Percentiles rank a stretch among this genome's conserved stretches.
Conservation (phyloP, 2,888 invertebrate genomes). For the Ormyrus labotus region DNA sequence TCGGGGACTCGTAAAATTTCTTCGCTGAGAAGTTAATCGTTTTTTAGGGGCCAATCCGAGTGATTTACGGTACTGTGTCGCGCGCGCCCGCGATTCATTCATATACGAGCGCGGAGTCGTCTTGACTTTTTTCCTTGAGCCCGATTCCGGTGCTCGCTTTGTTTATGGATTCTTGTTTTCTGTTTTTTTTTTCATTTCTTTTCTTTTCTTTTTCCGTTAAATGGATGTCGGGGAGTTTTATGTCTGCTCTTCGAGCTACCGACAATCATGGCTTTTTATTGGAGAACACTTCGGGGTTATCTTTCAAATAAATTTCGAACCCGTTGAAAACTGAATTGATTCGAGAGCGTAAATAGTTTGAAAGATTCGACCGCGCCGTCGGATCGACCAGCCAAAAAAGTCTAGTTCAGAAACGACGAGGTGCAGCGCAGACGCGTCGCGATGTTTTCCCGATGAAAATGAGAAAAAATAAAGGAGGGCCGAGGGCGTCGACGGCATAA, state of each 20-base stretch:
- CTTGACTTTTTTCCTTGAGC: constrained; percentile 12
- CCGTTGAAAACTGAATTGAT: too few relatives aligned
- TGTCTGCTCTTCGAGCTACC: too few relatives aligned
- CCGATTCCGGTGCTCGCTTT: neutral
- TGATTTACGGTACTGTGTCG: constrained; percentile 44
- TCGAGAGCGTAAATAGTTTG: too few relatives aligned
- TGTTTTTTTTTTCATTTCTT: neutral
- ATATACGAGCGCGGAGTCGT: constrained; percentile 4
- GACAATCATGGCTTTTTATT: too few relatives aligned
- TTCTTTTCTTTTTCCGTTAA: neutral
- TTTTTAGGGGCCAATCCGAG: constrained; percentile 50
- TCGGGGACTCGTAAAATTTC: constrained; percentile 55
- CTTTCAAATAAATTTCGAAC: too few relatives aligned
- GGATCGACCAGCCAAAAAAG: too few relatives aligned
- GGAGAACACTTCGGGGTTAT: too few relatives aligned
- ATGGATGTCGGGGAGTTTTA: too few relatives aligned
- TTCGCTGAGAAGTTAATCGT: constrained; percentile 53
- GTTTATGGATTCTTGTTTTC: neutral
- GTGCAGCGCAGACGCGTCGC: neutral
- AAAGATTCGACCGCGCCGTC: too few relatives aligned
- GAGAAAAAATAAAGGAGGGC: constrained; percentile 3
- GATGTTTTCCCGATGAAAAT: neutral
- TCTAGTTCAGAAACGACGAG: too few relatives aligned
- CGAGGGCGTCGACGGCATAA: neutral
- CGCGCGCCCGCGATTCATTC: constrained; percentile 8